A percentile compares a stretch with the other conserved stretches of the same genome.
Evolutionary conservation across 1,140 invertebrate genomes (phyloP).

Genomic region (Nomia melanderi): DNA sequence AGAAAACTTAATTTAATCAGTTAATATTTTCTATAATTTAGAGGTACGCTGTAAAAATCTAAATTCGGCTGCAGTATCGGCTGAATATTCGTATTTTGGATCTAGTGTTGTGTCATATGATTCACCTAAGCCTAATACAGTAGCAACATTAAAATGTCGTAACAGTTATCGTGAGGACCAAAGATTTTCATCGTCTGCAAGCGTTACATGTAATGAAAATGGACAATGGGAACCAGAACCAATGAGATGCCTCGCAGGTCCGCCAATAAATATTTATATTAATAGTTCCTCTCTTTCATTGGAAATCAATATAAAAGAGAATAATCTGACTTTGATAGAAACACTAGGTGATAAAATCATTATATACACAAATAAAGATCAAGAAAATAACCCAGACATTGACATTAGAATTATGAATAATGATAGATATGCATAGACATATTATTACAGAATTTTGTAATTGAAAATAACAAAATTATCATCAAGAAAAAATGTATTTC

Average conservation of each 20-base stretch:
- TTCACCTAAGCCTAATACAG: slow-evolving; percentile 60
- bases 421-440: too few relatives aligned
- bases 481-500: neutral
- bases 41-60: slow-evolving; percentile 72
- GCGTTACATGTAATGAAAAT: slow-evolving; percentile 67
- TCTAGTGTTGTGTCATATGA: slow-evolving; percentile 58
- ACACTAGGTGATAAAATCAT: slow-evolving; percentile 45
- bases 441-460: neutral
- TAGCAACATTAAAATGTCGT: slow-evolving; percentile 64
- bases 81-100: slow-evolving; percentile 60
- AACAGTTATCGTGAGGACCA: slow-evolving; percentile 69
- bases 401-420: slow-evolving; percentile 27
- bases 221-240: slow-evolving; percentile 76
- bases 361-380: slow-evolving; percentile 38
- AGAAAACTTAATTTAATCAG: neutral
- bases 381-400: slow-evolving; percentile 21
- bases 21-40: slow-evolving; percentile 48
- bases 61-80: slow-evolving; percentile 55
- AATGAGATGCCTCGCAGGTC: slow-evolving; percentile 77
- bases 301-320: neutral
- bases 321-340: slow-evolving; percentile 42
- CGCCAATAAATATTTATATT: slow-evolving; percentile 70
- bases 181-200: slow-evolving; percentile 38
- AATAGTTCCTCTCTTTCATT: slow-evolving; percentile 48
- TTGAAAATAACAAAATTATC: slow-evolving; percentile 4